Base-by-base conservation (phyloP, 2,888 invertebrate genomes). In the Leptopilina myrica region DNA sequence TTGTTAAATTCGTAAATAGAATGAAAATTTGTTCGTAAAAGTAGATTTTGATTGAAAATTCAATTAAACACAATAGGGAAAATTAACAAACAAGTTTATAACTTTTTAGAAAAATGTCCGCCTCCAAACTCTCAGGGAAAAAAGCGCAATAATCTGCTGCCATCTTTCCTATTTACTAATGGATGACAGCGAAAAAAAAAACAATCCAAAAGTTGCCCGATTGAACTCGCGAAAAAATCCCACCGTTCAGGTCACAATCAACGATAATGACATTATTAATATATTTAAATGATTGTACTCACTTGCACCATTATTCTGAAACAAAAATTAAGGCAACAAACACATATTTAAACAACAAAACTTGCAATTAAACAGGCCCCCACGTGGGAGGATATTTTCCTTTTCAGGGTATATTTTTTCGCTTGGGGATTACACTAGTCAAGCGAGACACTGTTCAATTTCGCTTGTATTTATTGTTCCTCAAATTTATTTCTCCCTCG, bases 131-230 rank as follows among this genome's bases (percentile, higher is more conserved):
- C 85, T 82, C 80, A 83, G 87, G 87, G 90, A 90, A 91, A 90
- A 90, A 90, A 91, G 90, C 89, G 89, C 89, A 91, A 90, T 90
- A 91, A 91, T 91, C 91, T 90, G 91, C 91, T 91, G 91, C 91
- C 91, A 91, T 91, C 91, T 91, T 91, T 91, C 89, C 90, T 90
- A 91, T 91, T 91, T 91, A 91, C 91, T 91, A 90, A 91, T 91
- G 91, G 91, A 90, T 90, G 91, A 89, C 90, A 89, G 89, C 87
- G 87, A 85, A 87, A 90, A 88, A 90, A 88, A 49, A 90, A 91
- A 90, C 91, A 89, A 89, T 90, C 88, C 85, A 91, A 91, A 90
- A 91, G 90, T 89, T 89, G 83, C 83, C 86, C 88, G 86, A 89
- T 88, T 87, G 86, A 86, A 86, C 84, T 84, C 85, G 82, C 81